A percentile compares a stretch with the other conserved stretches of the same genome.
Conservation (phyloP, 2,888 invertebrate genomes). For the Latrodectus elegans region DNA sequence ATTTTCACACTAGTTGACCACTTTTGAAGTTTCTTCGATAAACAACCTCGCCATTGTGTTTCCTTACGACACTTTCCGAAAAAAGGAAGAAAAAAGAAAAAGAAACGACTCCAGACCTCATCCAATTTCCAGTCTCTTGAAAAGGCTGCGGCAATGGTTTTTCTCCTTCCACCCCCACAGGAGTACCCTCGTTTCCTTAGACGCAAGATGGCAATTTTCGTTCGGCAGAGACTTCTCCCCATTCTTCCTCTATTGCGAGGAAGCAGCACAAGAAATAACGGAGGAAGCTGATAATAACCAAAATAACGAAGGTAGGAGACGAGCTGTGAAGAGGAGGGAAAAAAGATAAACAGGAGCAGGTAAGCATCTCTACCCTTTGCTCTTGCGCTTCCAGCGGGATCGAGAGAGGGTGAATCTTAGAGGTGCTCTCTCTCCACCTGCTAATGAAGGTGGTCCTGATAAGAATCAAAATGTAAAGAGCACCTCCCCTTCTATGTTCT, state of each 20-base stretch:
- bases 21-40: too few relatives aligned
- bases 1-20: too few relatives aligned
- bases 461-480: constrained; percentile 41
- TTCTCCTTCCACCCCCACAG: too few relatives aligned
- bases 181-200: too few relatives aligned
- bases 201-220: too few relatives aligned
- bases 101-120: too few relatives aligned
- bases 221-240: background rate
- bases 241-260: background rate
- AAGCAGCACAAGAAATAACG: constrained; percentile 8
- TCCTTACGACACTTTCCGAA: too few relatives aligned
- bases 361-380: background rate
- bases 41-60: too few relatives aligned
- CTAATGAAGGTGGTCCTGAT: constrained; percentile 53
- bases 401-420: constrained; percentile 16
- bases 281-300: constrained; percentile 37
- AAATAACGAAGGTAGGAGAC: constrained; percentile 29
- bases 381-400: constrained; percentile 1
- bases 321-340: background rate
- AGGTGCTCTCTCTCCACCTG: constrained; percentile 5
- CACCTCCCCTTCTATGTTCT: constrained; percentile 54
- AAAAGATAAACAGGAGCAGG: background rate
- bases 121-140: too few relatives aligned
- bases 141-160: too few relatives aligned
- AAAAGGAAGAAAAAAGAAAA: too few relatives aligned